Base-by-base conservation (phyloP, 37 sponge, comb jelly and placozoan species). In the Mnemiopsis leidyi region DNA sequence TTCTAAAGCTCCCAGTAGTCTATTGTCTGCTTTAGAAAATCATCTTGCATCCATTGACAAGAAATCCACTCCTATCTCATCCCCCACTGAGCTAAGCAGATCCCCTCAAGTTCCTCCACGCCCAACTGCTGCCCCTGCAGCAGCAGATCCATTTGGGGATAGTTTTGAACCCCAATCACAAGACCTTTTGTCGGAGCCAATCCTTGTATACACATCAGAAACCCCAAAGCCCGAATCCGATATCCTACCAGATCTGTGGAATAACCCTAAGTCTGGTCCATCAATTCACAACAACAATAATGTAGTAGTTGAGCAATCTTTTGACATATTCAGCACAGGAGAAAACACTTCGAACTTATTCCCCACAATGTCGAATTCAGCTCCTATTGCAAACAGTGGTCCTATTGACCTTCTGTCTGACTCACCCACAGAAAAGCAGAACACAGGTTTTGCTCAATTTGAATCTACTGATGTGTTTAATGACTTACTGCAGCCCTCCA, bases 11-110 rank as follows among this genome's bases (percentile, higher is more conserved):
- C 97, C 97, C 24, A 93, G 93, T 67, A 95, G 95, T 67, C 38
- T 97, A 39, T 83, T 97, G 21, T 95, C 95, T 38, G 97, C 97
- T 25, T 85, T 97, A 35, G 97, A 97, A 83, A 48, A 85, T 16
- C 97, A 97, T 39, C 38, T 97, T 28, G 69, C 68, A 29, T 95
- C 94, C 13, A 83, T 95, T 82, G 97, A 97, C 92, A 83, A 93
- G 61, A 94, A 93, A 83, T 31, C 35, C 32, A 85, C 90, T 23
- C 90, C 90, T 2, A 85, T 85, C 24, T 85, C 90, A n/a, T 85
- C 90, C 0, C 90, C 90, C 9, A 85, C 90, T 24, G 36, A 35
- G 16, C 25, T 40, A 3, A n/a, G 29, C 16, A 37, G 90, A 18
- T 38, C 61, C 0, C 40, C 61, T 1, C 24, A 38, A 18, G n/a